Percentiles rank a stretch among this genome's conserved stretches.
Conservation (phyloP, 2,113 vertebrate species). For the Anser brachyrhynchus region DNA sequence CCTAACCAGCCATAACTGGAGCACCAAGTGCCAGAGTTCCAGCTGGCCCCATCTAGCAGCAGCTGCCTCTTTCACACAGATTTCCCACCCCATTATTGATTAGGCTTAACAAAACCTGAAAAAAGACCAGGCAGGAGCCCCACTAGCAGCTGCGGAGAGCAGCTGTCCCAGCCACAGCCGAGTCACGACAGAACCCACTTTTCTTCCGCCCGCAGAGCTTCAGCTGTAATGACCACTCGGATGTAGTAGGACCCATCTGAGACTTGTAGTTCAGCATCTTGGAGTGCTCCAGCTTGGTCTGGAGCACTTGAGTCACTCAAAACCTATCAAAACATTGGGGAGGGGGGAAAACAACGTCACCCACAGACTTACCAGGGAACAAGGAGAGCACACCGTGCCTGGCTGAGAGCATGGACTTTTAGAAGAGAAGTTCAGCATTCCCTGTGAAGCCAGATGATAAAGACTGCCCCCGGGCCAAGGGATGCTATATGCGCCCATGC, state of each 20-base stretch:
- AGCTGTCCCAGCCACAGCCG: not conserved
- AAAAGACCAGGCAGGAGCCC: slow-evolving; percentile 9
- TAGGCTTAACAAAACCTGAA: slow-evolving; percentile 10
- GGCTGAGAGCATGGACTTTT: no score
- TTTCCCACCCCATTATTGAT: not conserved
- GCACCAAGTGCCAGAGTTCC: rapidly evolving
- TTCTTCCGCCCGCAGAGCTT: slow-evolving; percentile 41
- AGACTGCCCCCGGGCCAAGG: not conserved
- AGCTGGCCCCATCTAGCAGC: not conserved
- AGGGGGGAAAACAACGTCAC: not conserved
- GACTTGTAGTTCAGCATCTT: slow-evolving; percentile 27
- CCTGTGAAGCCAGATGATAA: not conserved
- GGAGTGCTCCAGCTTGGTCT: not conserved
- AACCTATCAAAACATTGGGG: slow-evolving; percentile 14
- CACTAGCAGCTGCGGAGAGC: slow-evolving; percentile 8
- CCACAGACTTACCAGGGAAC: not conserved
- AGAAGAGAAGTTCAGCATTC: not conserved
- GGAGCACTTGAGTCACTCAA: slow-evolving; percentile 3
- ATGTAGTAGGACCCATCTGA: slow-evolving; percentile 62
- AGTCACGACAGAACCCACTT: slow-evolving; percentile 33
- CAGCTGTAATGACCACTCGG: not conserved
- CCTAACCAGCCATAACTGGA: rapidly evolving
- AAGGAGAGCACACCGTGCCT: not conserved
- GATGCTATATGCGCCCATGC: rapidly evolving
- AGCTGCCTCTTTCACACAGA: not conserved